Percentiles rank a stretch among this genome's conserved stretches.
Evolutionary conservation across 2,113 vertebrate genomes (phyloP).

Genomic region (Caloenas nicobarica): DNA sequence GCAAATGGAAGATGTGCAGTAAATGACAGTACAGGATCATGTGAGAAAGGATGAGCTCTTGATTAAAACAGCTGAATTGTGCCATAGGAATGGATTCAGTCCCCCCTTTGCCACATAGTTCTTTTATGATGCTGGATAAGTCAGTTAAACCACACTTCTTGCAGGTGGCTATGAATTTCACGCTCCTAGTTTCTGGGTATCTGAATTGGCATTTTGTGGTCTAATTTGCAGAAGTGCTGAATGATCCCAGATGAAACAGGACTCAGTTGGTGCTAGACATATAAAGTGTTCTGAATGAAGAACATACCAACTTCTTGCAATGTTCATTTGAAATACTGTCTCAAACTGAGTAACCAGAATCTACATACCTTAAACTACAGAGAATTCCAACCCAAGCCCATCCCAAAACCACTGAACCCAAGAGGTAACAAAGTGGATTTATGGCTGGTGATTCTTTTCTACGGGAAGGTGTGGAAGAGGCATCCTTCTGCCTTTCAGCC

Average conservation of each 20-base stretch:
- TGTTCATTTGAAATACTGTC: not conserved
- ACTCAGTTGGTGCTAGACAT: not conserved
- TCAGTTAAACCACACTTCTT: conserved; percentile 25
- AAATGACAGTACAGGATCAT: not conserved
- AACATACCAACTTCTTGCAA: not conserved
- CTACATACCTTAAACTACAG: not conserved
- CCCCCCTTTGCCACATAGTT: not conserved
- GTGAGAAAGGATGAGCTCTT: not conserved
- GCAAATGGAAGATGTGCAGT: not conserved
- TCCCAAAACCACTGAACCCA: not conserved
- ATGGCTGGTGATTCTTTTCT: not conserved
- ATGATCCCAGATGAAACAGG: not conserved
- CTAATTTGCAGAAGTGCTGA: conserved; percentile 38
- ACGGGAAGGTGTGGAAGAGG: not conserved
- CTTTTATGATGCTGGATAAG: not conserved
- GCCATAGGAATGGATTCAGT: not conserved
- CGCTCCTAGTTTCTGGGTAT: not conserved
- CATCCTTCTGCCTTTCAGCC: not conserved
- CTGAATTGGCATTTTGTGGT: conserved; percentile 26
- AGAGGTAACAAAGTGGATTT: not conserved
- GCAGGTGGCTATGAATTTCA: not conserved
- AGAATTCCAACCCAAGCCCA: not conserved
- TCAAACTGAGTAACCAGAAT: not conserved
- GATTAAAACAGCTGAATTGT: not conserved
- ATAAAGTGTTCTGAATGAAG: not conserved